Evolutionary conservation across 2,113 vertebrate species (phyloP).

Genomic region (Sakesphorus luctuosus): DNA sequence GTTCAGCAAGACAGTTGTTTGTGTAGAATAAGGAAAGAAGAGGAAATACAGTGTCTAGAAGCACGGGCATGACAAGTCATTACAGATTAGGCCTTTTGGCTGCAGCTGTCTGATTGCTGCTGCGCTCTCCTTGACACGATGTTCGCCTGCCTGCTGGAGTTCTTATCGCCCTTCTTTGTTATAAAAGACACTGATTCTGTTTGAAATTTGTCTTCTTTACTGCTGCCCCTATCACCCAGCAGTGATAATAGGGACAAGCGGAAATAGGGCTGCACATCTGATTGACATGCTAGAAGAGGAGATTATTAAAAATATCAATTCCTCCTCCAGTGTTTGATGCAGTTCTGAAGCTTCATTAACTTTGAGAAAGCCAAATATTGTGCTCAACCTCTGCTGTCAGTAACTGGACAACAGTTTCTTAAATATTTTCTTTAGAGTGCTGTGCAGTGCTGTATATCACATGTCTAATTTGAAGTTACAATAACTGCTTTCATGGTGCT

Average conservation of each 20-base stretch:
- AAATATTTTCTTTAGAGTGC: not conserved
- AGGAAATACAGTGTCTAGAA: not conserved
- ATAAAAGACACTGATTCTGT: not conserved
- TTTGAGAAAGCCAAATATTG: not conserved
- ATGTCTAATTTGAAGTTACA: slow-evolving; percentile 44
- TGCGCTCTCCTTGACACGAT: not conserved
- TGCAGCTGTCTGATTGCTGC: slow-evolving; percentile 39
- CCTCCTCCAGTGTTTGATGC: not conserved
- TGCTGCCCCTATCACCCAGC: slow-evolving; percentile 7
- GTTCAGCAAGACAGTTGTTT: not conserved
- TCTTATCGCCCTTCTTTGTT: not conserved
- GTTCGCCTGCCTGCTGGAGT: not conserved
- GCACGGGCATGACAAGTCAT: not conserved
- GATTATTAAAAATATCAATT: not conserved
- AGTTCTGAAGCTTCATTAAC: not conserved
- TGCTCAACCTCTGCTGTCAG: not conserved
- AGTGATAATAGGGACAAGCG: not conserved
- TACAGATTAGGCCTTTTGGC: slow-evolving; percentile 36
- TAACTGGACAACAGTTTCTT: not conserved
- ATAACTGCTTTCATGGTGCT: slow-evolving; percentile 53
- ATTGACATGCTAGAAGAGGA: not conserved
- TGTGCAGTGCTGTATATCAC: not conserved
- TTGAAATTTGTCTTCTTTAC: slow-evolving; percentile 29
- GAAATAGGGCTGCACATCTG: not conserved
- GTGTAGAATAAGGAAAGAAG: not conserved